Conservation (phyloP, 2,888 invertebrate genomes). For the Axea sp. region DNA sequence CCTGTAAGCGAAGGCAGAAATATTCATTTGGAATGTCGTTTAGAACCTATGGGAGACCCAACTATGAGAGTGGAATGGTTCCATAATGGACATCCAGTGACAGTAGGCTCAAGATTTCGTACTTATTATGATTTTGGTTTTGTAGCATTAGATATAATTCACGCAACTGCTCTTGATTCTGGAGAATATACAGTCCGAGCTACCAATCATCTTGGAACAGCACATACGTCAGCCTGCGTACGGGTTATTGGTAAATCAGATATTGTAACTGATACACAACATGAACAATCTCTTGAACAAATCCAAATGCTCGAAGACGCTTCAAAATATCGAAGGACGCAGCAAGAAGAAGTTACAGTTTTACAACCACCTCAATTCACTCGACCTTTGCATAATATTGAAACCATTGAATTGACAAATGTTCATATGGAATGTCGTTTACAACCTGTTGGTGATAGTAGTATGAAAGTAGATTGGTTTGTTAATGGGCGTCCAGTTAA, state of each 20-base stretch:
- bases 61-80: constrained; percentile 98
- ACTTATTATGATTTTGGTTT: constrained; percentile 98
- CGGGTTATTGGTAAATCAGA: constrained; percentile 90
- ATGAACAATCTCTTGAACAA: constrained; percentile 94
- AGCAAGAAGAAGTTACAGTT: constrained; percentile 89
- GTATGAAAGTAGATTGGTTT: constrained; percentile 97
- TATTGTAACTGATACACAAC: constrained; percentile 92
- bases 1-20: constrained; percentile 93
- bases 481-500: constrained; percentile 95
- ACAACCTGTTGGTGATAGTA: constrained; percentile 94
- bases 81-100: constrained; percentile 93
- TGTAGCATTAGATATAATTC: constrained; percentile 96
- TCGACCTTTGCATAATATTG: constrained; percentile 91
- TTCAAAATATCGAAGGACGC: constrained; percentile 84
- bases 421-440: constrained; percentile 95
- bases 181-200: constrained; percentile 97
- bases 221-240: constrained; percentile 94
- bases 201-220: constrained; percentile 94
- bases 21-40: constrained; percentile 93
- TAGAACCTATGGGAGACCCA: constrained; percentile 97
- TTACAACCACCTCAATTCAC: constrained; percentile 94
- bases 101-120: constrained; percentile 94
- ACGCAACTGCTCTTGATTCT: constrained; percentile 95
- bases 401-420: constrained; percentile 94
- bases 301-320: constrained; percentile 93